Evolutionary conservation across 2,113 vertebrate genomes (phyloP), one percentile per base, ranked within the genome.

Genomic region (Psittacus erithacus): DNA sequence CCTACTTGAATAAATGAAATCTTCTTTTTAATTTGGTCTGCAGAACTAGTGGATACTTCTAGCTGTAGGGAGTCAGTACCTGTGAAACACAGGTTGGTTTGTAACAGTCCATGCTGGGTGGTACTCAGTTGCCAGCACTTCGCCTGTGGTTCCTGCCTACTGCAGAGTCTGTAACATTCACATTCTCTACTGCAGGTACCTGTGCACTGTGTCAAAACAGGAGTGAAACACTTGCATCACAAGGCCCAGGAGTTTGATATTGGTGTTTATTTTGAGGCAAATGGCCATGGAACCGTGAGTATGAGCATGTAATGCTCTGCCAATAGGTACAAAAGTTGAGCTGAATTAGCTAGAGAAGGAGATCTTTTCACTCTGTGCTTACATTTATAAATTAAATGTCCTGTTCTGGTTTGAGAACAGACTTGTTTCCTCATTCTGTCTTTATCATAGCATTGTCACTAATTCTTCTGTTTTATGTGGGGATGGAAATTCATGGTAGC

Each of bases 231-330:
- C 93, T 97, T 99, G 46, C 99, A 99, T 81, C 99, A 99, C 55
- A 99, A 98, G 67, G 99, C 99, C 25, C 98, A 98, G 97, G 98
- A 99, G 88, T 99, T 99, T 97, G 99, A 99, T 69, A 94, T 99
- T 28, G 99, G 99, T 7, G 98, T 99, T 94, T 99, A 99, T 96
- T 99, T 99, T 96, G 99, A 99, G 97, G 99, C 99, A 75, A 99
- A 99, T 1, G 99, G 99, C 35, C 99, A 99, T 1, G 99, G 99
- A 86, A 99, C 99, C 24, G 99, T 99, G 97, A 99, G 99, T 98
- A 94, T 11, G 4, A 60, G 44, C 35, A 24, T 23, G 35, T 59
- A 43, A 31, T 25, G 7, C 2, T 43, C 55, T 52, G 29, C 17
- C 11, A 25, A 1, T 24, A 1, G 0, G 4, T 53, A 63, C 24